Percentiles rank a stretch among this genome's conserved stretches.
phyloP scores from a whole-genome alignment of 2,113 vertebrate genomes.

The Ailuropoda melanoleuca region DNA sequence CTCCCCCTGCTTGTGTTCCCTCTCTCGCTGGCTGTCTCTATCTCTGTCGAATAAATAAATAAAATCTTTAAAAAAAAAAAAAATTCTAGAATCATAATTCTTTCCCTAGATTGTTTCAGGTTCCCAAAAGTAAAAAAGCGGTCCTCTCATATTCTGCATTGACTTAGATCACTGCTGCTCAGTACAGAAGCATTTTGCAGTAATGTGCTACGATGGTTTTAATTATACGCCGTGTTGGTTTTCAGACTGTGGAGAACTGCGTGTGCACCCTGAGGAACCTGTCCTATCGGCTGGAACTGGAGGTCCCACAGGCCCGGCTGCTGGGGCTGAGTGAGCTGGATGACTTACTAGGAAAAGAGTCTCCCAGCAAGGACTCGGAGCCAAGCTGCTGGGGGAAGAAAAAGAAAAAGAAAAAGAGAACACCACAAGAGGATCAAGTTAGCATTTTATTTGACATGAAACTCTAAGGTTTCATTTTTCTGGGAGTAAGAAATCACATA shows the following conservation, averaged over 20 bases:
- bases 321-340: slow-evolving; percentile 92
- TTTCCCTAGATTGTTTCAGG: not conserved
- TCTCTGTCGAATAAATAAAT: too few species aligned
- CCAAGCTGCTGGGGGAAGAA: slow-evolving; percentile 98
- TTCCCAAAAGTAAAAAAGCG: not conserved
- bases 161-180: not conserved
- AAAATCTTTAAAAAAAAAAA: too few species aligned
- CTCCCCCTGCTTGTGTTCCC: too few species aligned
- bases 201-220: not conserved
- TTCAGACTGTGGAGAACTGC: slow-evolving; percentile 98
- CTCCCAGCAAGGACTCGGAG: slow-evolving; percentile 93
- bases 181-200: not conserved
- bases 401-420: slow-evolving; percentile 97
- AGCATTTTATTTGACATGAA: slow-evolving; percentile 67
- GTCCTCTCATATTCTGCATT: not conserved
- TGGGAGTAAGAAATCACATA: not conserved
- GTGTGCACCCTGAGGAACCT: slow-evolving; percentile 98
- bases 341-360: slow-evolving; percentile 92
- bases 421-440: slow-evolving; percentile 93
- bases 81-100: not conserved
- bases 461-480: not conserved
- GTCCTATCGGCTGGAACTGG: slow-evolving; percentile 96
- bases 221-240: slow-evolving; percentile 54
- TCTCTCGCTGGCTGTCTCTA: too few species aligned
- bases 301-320: slow-evolving; percentile 92